Conservation (phyloP, 2,888 invertebrate species). For the Allophyes oxyacanthae region DNA sequence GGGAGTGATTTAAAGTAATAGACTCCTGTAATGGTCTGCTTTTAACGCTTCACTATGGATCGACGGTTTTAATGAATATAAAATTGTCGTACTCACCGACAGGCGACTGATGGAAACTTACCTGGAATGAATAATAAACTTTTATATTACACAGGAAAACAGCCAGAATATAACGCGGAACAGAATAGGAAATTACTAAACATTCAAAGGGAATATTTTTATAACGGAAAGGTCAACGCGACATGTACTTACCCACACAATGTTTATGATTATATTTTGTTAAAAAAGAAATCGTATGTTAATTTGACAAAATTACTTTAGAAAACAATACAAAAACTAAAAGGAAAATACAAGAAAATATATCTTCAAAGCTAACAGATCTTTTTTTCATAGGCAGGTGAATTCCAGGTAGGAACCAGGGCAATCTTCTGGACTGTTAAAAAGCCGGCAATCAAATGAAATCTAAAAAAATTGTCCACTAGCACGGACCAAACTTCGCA, state of each 20-base stretch:
- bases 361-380: no score
- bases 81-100: conserved; percentile 59
- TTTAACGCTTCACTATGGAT: conserved; percentile 43
- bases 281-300: no score
- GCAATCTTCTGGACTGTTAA: conserved; percentile 25
- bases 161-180: conserved; percentile 1
- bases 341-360: no score
- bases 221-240: conserved; percentile 20
- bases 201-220: conserved; percentile 16
- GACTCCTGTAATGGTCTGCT: conserved; percentile 48
- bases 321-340: no score
- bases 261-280: no score
- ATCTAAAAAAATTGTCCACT: conserved; percentile 28
- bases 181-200: conserved; percentile 3
- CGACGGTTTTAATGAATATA: conserved; percentile 43
- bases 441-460: conserved; percentile 33
- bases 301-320: no score
- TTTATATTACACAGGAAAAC: conserved; percentile 29
- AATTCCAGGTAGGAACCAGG: conserved; percentile 2
- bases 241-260: not conserved
- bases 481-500: conserved; percentile 17
- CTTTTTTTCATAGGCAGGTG: no score
- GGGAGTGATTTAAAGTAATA: conserved; percentile 53
- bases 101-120: conserved; percentile 49
- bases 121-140: conserved; percentile 56